These are phyloP conservation scores for Sula dactylatra DNA, from an alignment of 2,113 vertebrate species.

Conservation along the genomic window DNA sequence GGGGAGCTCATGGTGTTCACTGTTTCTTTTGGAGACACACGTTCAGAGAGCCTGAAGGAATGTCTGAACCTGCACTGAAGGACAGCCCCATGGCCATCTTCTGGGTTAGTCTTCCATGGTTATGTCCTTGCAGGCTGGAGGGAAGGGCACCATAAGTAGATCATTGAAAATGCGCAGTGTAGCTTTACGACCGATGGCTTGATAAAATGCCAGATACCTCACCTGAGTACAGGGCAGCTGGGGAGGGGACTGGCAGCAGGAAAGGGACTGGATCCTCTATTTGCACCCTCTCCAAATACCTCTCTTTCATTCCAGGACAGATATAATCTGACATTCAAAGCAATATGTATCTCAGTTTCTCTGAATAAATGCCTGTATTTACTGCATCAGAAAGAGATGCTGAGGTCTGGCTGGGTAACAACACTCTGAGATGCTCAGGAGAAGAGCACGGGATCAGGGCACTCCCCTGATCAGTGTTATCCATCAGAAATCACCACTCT, in stretches of 20 bases:
- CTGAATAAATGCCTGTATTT: neutral
- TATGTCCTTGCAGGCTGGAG: neutral
- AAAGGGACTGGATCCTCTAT: neutral
- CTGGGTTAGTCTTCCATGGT: neutral
- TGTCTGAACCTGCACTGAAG: neutral
- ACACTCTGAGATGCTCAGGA: neutral
- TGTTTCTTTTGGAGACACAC: neutral
- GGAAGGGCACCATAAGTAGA: neutral
- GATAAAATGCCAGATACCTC: neutral
- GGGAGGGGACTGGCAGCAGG: neutral
- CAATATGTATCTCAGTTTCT: neutral
- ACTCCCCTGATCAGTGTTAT: neutral
- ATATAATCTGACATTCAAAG: neutral
- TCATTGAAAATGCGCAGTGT: neutral
- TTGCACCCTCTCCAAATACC: neutral
- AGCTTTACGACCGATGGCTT: neutral
- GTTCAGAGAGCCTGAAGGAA: neutral
- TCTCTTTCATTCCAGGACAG: neutral
- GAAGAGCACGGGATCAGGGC: neutral
- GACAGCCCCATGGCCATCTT: neutral
- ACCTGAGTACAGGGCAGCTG: neutral
- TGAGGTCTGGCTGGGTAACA: neutral
- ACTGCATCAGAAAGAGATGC: neutral
- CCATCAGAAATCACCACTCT: neutral
- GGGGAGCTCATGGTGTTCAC: rapidly evolving